A percentile compares a stretch with the other conserved stretches of the same genome.
phyloP scores from a whole-genome alignment of 2,888 invertebrate genomes.

The Chouioia cunea region DNA sequence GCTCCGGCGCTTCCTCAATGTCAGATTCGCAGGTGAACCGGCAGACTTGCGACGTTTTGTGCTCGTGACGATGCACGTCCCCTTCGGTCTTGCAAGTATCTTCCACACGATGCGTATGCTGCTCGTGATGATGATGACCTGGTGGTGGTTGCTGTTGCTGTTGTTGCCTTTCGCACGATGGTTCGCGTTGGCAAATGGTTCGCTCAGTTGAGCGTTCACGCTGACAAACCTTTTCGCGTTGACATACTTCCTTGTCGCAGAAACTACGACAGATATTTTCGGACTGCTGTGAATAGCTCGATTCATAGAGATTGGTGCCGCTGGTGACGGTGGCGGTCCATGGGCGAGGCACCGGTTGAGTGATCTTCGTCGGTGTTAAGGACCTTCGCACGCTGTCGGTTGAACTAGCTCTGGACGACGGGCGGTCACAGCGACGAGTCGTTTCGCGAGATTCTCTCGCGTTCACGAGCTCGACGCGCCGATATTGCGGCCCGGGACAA shows the following conservation, averaged over 20 bases:
- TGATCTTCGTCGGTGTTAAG: conserved; percentile 64
- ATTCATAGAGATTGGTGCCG: conserved; percentile 59
- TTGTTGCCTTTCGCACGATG: conserved; percentile 47
- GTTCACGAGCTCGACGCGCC: conserved; percentile 58
- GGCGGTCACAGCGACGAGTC: conserved; percentile 51
- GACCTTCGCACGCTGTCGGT: conserved; percentile 63
- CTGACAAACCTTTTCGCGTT: conserved; percentile 49
- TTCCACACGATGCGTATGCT: conserved; percentile 53
- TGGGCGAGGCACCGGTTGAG: conserved; percentile 64
- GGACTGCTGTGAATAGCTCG: conserved; percentile 55
- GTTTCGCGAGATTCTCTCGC: conserved; percentile 52
- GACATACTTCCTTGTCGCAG: conserved; percentile 52
- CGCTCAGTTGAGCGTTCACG: conserved; percentile 48
- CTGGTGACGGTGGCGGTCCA: conserved; percentile 65
- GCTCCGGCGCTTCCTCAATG: conserved; percentile 41
- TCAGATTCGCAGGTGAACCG: conserved; percentile 27
- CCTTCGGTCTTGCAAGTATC: conserved; percentile 50
- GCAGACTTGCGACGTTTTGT: conserved; percentile 37
- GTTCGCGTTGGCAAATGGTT: conserved; percentile 45
- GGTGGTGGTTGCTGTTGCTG: conserved; percentile 24
- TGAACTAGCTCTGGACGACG: conserved; percentile 58
- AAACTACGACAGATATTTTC: conserved; percentile 49
- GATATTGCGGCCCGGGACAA: conserved; percentile 61
- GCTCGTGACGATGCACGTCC: conserved; percentile 47
- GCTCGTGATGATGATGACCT: conserved; percentile 52